Evolutionary conservation across 1,140 invertebrate species (phyloP).

Genomic region (Leguminivora glycinivorella): DNA sequence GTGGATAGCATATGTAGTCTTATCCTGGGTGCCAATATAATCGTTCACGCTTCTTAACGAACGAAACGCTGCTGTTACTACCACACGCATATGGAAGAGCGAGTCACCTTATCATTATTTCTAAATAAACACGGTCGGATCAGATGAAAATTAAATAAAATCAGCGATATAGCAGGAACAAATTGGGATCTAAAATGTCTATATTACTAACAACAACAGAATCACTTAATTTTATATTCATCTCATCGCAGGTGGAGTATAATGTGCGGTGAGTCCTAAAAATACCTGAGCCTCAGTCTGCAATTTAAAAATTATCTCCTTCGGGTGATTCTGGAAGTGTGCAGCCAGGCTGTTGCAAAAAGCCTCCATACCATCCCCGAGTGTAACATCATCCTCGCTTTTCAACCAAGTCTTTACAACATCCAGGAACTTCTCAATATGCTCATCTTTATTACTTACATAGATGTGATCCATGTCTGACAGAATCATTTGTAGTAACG

Average conservation of each 20-base stretch:
- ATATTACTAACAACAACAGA: too few species aligned
- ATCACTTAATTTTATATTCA: neutral
- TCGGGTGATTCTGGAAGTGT: neutral
- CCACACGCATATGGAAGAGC: too few species aligned
- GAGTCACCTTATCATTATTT: too few species aligned
- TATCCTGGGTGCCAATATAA: too few species aligned
- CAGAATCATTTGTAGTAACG: neutral
- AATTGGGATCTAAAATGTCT: too few species aligned
- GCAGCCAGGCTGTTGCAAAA: neutral
- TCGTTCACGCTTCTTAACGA: too few species aligned
- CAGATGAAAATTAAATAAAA: too few species aligned
- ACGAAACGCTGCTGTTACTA: too few species aligned
- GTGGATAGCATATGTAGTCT: too few species aligned
- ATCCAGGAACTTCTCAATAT: neutral
- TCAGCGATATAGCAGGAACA: too few species aligned
- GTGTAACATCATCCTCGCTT: neutral
- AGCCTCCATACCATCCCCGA: neutral
- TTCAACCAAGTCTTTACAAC: neutral
- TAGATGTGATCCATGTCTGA: constrained; percentile 14
- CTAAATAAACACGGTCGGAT: too few species aligned
- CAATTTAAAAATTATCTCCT: neutral
- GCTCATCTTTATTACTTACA: neutral
- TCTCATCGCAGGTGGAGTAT: neutral
- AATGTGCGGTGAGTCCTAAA: neutral
- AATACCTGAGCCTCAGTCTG: neutral